These are phyloP conservation scores for Pyrochroa serraticornis DNA, from an alignment of 2,888 invertebrate genomes.

Conservation along the genomic window DNA sequence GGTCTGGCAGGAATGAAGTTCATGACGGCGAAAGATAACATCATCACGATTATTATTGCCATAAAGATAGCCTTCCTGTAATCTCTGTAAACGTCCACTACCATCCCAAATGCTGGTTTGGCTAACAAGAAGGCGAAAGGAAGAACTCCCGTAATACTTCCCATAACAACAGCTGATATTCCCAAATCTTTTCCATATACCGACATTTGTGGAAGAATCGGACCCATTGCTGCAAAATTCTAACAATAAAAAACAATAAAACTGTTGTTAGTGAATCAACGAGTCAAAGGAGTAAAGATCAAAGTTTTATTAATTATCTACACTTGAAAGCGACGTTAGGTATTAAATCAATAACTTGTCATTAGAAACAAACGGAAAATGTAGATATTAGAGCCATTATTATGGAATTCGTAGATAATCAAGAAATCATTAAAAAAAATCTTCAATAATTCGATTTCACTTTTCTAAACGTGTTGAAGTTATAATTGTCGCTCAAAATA, in stretches of 20 bases:
- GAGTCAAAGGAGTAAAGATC: too few relatives aligned
- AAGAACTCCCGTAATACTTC: constrained; percentile 73
- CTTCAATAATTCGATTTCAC: too few relatives aligned
- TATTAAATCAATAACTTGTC: too few relatives aligned
- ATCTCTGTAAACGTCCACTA: constrained; percentile 74
- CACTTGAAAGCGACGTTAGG: too few relatives aligned
- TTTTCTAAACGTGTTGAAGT: too few relatives aligned
- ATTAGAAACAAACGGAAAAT: too few relatives aligned
- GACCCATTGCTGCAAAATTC: constrained; percentile 73
- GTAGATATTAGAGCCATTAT: too few relatives aligned
- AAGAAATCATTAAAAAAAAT: too few relatives aligned
- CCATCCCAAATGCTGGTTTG: constrained; percentile 76
- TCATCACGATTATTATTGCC: constrained; percentile 68
- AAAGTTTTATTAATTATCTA: too few relatives aligned
- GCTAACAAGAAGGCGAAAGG: constrained; percentile 79
- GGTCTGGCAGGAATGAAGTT: constrained; percentile 66
- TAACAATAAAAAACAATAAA: background rate
- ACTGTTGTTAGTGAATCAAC: background rate
- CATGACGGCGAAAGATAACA: constrained; percentile 70
- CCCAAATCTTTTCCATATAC: constrained; percentile 82
- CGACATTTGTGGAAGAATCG: constrained; percentile 77
- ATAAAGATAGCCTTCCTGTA: constrained; percentile 76
- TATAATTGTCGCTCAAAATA: too few relatives aligned
- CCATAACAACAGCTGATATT: constrained; percentile 77
- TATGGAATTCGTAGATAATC: too few relatives aligned